A percentile compares a stretch with the other conserved stretches of the same genome.
phyloP scores from a whole-genome alignment of 2,888 invertebrate genomes.

The Hymenopus coronatus region DNA sequence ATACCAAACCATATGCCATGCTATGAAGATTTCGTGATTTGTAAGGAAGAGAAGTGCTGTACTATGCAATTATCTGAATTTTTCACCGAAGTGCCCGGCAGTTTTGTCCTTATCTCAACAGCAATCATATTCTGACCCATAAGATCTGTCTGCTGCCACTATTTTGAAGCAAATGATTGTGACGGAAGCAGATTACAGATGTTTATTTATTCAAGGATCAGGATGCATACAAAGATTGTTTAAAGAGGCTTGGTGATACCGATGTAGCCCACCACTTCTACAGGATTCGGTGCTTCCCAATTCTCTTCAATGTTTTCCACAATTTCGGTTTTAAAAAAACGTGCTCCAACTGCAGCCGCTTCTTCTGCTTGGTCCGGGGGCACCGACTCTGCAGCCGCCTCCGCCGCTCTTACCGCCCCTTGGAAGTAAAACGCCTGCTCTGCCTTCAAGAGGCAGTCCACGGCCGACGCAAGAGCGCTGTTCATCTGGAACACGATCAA shows the following conservation, averaged over 20 bases:
- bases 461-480: neutral
- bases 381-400: neutral
- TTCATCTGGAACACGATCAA: neutral
- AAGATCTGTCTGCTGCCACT: too few species aligned
- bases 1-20: too few species aligned
- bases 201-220: neutral
- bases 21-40: too few species aligned
- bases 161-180: too few species aligned
- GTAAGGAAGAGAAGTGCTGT: too few species aligned
- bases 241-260: neutral
- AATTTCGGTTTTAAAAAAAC: neutral
- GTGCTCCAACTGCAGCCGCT: neutral
- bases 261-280: neutral
- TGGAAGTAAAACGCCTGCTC: neutral
- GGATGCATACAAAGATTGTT: neutral
- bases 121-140: too few species aligned
- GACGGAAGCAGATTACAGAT: too few species aligned
- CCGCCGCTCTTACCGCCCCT: neutral
- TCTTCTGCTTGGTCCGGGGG: neutral
- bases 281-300: neutral
- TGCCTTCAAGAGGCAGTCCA: neutral
- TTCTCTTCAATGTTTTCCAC: neutral
- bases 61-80: too few species aligned
- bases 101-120: too few species aligned
- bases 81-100: too few species aligned